Evolutionary conservation across 2,888 invertebrate species (phyloP).

Genomic region (Drosophila testacea): DNA sequence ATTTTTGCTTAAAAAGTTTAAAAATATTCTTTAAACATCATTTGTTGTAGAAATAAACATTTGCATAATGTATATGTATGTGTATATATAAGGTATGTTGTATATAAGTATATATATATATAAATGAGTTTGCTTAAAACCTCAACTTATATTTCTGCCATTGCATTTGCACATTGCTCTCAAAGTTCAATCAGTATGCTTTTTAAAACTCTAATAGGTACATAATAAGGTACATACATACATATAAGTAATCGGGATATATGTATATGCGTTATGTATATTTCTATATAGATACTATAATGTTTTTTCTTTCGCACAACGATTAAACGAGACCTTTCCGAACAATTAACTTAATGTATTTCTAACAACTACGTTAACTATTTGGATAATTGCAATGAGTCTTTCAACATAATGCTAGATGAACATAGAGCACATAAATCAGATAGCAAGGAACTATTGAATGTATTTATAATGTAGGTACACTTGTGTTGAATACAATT

Average conservation of each 20-base stretch:
- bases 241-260: constrained; percentile 13
- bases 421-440: constrained; percentile 29
- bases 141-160: constrained; percentile 34
- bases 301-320: constrained; percentile 7
- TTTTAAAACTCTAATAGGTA: constrained; percentile 29
- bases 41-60: constrained; percentile 40
- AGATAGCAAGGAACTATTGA: constrained; percentile 56
- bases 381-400: constrained; percentile 67
- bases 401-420: constrained; percentile 51
- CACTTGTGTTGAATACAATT: constrained; percentile 29
- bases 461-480: constrained; percentile 36
- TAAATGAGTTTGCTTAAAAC: constrained; percentile 38
- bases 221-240: constrained; percentile 23
- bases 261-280: constrained; percentile 21
- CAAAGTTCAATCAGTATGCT: constrained; percentile 36
- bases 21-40: constrained; percentile 37
- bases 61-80: constrained; percentile 25
- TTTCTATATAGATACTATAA: too few relatives aligned
- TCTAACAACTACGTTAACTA: constrained; percentile 73
- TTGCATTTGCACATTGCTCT: constrained; percentile 71
- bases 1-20: constrained; percentile 1
- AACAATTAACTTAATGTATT: constrained; percentile 14
- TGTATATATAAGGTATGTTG: constrained; percentile 24
- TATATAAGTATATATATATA: constrained; percentile 50
- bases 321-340: constrained; percentile 22